Base-by-base conservation (phyloP, 2,113 vertebrate species). In the Rhegmatorhina hoffmannsi region DNA sequence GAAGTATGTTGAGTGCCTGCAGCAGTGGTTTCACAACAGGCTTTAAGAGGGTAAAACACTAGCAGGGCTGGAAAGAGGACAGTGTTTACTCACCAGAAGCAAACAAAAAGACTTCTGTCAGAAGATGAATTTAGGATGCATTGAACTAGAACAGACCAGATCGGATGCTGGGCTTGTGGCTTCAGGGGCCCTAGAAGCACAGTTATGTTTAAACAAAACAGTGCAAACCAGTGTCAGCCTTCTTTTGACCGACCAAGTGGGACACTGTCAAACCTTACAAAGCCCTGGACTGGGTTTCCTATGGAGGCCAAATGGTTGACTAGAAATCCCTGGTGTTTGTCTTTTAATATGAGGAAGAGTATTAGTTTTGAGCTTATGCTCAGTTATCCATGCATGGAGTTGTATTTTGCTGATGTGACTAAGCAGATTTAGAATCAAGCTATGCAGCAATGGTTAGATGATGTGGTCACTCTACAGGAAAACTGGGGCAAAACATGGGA, bases 351-450 rank as follows among this genome's bases (percentile, higher is more conserved):
- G 31, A 80, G 46, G 28, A 77, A 69, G 6, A 55, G n/a, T 66
- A 49, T 82, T 89, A 79, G 46, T 89, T 91, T 70, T 94, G 78
- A 29, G 19, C 4, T 62, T 69, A 60, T 56, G 40, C 36, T 92
- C 11, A 44, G 20, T 73, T 95, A 76, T 62, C 63, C 31, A 10
- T 84, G 36, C 68, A 26, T 4, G 34, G 43, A 91, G 13, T 89
- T 93, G 29, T 2, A 5, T 60, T 94, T 90, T 33, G 6, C 67
- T 77, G 62, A 56, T 52, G 31, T 59, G 38, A 86, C 63, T 73
- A 69, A 89, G 67, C 43, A 83, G 63, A 80, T 95, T 92, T 90
- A 84, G 88, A 92, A 86, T 24, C 31, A 53, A 36, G n/a, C 36
- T 43, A 21, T 79, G 47, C 68, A 67, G 13, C 11, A 74, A 55